Evolutionary conservation across 2,888 invertebrate species (phyloP), one percentile per base, ranked within the genome.

Genomic region (Andrena trimmerana): DNA sequence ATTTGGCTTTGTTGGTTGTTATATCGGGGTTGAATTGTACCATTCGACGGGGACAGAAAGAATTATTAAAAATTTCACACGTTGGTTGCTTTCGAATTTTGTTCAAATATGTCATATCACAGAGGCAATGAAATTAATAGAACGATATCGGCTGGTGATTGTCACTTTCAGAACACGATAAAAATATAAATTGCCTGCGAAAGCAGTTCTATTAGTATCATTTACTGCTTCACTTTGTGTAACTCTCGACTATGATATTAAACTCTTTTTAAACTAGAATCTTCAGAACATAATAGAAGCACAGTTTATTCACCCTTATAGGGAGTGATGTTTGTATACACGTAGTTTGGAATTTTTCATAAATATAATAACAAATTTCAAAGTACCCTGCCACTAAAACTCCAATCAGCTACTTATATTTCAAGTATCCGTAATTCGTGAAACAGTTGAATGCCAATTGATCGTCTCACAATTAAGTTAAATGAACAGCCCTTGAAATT

Each of bases 171-270:
- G 33, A 20, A n/a, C 31, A 27, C n/a, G 8, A 4, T n/a, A 36
- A 8, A 16, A 57, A 31, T 70, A 31, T 20, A 33, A 54, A 54
- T 31, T 24, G 63, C 13, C 36, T 31, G 36, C 8, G 33, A 50
- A 66, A 77, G 33, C 48, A 29, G 29, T 78, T 66, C 66, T 59
- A 50, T 29, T 33, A 16, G 7, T n/a, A n/a, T 29, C 1, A 4
- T 78, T 60, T 60, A 60, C 50, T 74, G 50, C 57, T 74, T 16
- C 29, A 16, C 16, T 59, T 54, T 33, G 33, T 24, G 33, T 29
- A 59, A 13, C 10, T 13, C 20, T 50, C 13, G n/a, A 66, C 36
- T 24, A 24, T 48, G 16, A 52, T 52, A 8, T 52, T 27, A 8
- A 8, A 67, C 20, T 20, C 13, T 31, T 29, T 31, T 31, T 20